A percentile compares a stretch with the other conserved stretches of the same genome.
Conservation (phyloP, 2,113 vertebrate species). For the Bettongia penicillata region DNA sequence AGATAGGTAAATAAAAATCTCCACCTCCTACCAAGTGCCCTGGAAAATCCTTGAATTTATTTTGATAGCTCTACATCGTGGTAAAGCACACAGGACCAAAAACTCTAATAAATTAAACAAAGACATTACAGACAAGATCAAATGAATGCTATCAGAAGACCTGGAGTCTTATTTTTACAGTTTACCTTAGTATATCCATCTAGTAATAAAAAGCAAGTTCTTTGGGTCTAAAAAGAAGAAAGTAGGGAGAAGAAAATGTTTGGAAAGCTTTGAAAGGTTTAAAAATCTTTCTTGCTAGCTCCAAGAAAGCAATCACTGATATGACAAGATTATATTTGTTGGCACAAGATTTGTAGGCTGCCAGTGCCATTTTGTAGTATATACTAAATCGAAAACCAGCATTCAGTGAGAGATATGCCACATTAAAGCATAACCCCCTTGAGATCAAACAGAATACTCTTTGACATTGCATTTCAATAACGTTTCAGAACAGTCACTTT, state of each 20-base stretch:
- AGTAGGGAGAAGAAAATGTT: slow-evolving; percentile 4
- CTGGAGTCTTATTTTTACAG: background rate
- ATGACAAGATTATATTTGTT: background rate
- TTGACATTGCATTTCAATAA: background rate
- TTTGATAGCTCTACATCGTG: slow-evolving; percentile 21
- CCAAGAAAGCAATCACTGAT: slow-evolving; percentile 11
- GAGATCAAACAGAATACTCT: background rate
- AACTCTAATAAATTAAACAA: slow-evolving; percentile 59
- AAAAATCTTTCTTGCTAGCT: slow-evolving; percentile 23
- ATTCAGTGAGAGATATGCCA: background rate
- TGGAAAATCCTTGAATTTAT: slow-evolving; percentile 52
- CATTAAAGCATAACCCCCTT: background rate
- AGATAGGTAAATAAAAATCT: slow-evolving; percentile 34
- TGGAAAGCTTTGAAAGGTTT: slow-evolving; percentile 18
- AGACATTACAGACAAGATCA: background rate
- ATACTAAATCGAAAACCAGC: background rate
- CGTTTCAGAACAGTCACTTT: background rate
- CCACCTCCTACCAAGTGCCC: slow-evolving; percentile 40
- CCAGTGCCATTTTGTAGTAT: background rate
- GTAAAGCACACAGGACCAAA: slow-evolving; percentile 36
- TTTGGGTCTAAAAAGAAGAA: slow-evolving; percentile 12
- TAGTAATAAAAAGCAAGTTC: background rate
- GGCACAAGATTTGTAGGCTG: background rate
- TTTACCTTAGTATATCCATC: slow-evolving; percentile 3
- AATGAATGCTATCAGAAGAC: background rate